A percentile compares a stretch with the other conserved stretches of the same genome.
phyloP scores from a whole-genome alignment of 1,140 invertebrate species.

The Camponotus pennsylvanicus region DNA sequence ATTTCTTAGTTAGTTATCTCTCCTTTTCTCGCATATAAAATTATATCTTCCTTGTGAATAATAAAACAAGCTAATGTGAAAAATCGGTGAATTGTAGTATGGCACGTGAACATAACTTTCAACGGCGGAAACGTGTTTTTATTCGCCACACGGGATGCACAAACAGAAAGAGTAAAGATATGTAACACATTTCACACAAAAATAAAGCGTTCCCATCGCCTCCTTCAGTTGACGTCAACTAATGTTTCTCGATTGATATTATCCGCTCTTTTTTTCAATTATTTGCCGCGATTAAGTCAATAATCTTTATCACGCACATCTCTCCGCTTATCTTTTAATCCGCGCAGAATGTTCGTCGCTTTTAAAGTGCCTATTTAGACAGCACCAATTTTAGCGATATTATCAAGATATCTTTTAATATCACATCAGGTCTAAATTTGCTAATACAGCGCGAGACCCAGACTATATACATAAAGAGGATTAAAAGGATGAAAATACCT shows the following conservation, averaged over 20 bases:
- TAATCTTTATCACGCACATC: conserved; percentile 37
- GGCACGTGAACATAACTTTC: conserved; percentile 7
- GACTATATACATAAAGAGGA: background rate
- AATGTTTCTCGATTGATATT: conserved; percentile 31
- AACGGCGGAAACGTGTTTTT: background rate
- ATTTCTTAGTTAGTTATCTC: background rate
- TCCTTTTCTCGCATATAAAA: background rate
- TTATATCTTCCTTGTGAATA: background rate
- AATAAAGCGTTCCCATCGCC: conserved; percentile 22
- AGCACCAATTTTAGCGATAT: background rate
- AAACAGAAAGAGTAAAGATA: background rate
- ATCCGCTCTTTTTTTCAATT: background rate
- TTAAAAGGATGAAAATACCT: background rate
- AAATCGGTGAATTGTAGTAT: background rate
- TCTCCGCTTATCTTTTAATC: conserved; percentile 11
- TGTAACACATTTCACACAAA: background rate
- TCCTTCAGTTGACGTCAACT: conserved; percentile 49
- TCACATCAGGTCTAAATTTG: background rate
- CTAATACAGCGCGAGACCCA: too few species aligned
- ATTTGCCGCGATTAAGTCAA: conserved; percentile 28
- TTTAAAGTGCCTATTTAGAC: background rate
- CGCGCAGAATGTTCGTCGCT: background rate
- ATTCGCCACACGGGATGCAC: background rate
- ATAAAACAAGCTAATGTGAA: conserved; percentile 17
- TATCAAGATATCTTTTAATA: background rate